phyloP scores from a whole-genome alignment of 2,888 invertebrate genomes.

The Crematogaster levior region DNA sequence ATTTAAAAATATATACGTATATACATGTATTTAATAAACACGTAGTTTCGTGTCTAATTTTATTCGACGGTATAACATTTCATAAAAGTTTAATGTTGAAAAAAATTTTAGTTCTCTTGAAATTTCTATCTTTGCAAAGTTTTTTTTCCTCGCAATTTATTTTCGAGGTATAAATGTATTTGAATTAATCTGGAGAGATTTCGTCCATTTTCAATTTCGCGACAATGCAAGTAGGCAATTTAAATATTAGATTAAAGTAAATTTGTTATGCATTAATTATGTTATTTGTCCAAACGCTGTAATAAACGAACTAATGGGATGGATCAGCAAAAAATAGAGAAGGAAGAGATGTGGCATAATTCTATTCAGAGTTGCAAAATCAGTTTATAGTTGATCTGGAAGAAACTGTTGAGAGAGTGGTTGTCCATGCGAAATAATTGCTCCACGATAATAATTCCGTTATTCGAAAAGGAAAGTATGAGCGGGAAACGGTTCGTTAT shows the following conservation, averaged over 20 bases:
- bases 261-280: constrained; percentile 13
- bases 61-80: background rate
- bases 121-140: background rate
- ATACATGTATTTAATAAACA: constrained; percentile 33
- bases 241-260: background rate
- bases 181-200: background rate
- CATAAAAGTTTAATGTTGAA: background rate
- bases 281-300: background rate
- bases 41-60: background rate
- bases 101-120: background rate
- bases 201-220: background rate
- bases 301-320: background rate
- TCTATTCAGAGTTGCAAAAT: constrained; percentile 7
- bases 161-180: background rate
- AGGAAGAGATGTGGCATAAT: background rate
- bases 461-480: constrained; percentile 8
- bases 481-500: constrained; percentile 4
- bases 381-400: constrained; percentile 5
- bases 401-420: background rate
- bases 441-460: constrained; percentile 28
- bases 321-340: background rate
- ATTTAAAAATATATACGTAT: no score
- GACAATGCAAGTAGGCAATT: background rate
- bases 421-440: constrained; percentile 32
- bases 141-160: background rate